phyloP scores from a whole-genome alignment of 1,140 invertebrate genomes.

The Pseudachorutes palmiensis region DNA sequence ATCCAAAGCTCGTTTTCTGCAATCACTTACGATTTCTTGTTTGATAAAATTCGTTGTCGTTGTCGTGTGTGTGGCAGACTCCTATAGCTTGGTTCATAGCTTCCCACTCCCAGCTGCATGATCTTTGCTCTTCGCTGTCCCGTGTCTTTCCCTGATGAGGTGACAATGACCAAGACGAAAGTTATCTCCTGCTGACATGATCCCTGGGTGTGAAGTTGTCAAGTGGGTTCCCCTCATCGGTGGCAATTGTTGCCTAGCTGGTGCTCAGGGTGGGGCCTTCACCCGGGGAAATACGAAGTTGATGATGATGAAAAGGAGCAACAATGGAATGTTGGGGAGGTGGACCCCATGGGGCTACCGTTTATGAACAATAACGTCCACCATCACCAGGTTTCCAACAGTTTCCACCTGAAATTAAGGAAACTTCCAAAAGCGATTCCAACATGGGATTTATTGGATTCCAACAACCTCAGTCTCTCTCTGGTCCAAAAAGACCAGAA shows the following conservation, averaged over 20 bases:
- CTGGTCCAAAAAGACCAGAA: not conserved
- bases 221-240: not conserved
- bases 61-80: too few species aligned
- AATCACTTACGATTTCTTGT: not conserved
- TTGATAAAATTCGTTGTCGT: not conserved
- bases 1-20: not conserved
- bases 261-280: not conserved
- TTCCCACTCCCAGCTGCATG: too few species aligned
- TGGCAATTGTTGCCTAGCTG: not conserved
- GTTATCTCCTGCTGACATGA: not conserved
- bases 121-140: too few species aligned
- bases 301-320: not conserved
- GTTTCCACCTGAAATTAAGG: not conserved
- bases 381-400: not conserved
- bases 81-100: too few species aligned
- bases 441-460: conserved; percentile 4
- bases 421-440: not conserved
- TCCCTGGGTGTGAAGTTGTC: not conserved
- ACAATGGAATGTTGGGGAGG: not conserved
- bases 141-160: too few species aligned
- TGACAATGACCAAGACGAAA: not conserved
- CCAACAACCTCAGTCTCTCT: not conserved
- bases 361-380: conserved; percentile 6
- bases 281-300: not conserved
- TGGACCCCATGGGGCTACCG: conserved; percentile 4